phyloP scores from a whole-genome alignment of 2,113 vertebrate species.

The Urocolius indicus region DNA sequence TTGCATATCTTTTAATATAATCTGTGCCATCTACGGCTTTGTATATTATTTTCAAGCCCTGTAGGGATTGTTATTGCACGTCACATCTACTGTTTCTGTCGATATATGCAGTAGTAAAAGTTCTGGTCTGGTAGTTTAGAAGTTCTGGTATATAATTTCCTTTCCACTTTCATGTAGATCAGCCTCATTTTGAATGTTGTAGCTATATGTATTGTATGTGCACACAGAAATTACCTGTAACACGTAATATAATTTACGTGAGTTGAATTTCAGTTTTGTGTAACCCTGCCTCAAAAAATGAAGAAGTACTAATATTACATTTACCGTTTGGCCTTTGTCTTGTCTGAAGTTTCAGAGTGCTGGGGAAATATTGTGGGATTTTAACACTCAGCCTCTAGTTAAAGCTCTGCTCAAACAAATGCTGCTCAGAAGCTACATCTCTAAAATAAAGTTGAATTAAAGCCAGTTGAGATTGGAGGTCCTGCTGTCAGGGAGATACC shows the following conservation, averaged over 20 bases:
- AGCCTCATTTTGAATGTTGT: not conserved
- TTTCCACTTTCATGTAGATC: not conserved
- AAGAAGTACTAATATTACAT: not conserved
- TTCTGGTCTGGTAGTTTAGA: not conserved
- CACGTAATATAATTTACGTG: not conserved
- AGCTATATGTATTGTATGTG: not conserved
- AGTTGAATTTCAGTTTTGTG: not conserved
- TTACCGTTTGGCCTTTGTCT: not conserved
- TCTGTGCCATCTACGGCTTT: not conserved
- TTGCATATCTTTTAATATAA: not conserved
- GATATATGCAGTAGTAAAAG: not conserved
- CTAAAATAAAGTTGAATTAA: not conserved
- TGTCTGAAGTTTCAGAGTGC: not conserved
- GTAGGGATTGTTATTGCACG: not conserved
- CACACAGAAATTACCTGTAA: not conserved
- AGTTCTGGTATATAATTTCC: not conserved
- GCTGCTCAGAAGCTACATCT: not conserved
- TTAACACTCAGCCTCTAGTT: not conserved
- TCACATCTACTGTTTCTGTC: not conserved
- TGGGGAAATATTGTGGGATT: not conserved
- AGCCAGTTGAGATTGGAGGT: not conserved
- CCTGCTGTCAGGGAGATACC: not conserved
- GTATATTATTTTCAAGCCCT: not conserved
- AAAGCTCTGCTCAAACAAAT: not conserved
- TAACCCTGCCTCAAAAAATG: not conserved